Evolutionary conservation across 2,113 vertebrate species (phyloP).

Genomic region (Ciconia stormi): DNA sequence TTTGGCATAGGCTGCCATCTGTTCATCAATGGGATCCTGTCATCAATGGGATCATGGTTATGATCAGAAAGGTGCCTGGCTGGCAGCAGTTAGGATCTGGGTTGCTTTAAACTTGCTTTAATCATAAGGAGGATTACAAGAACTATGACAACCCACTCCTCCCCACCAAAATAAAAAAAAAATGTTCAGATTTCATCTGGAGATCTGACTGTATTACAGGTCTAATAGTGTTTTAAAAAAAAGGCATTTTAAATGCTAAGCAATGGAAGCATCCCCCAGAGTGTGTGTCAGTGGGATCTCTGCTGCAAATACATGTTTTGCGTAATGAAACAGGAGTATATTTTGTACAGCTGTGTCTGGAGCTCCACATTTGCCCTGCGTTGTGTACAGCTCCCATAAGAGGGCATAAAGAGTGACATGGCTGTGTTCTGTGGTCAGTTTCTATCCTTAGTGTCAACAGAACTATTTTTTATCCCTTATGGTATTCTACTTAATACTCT

Average conservation of each 20-base stretch:
- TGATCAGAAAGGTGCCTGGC: background rate
- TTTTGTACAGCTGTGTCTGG: background rate
- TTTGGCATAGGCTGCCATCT: background rate
- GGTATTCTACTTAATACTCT: background rate
- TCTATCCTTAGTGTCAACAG: background rate
- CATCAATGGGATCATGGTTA: background rate
- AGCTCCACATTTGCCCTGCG: background rate
- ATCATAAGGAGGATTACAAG: background rate
- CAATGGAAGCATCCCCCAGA: no score
- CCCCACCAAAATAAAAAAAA: background rate
- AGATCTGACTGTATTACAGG: background rate
- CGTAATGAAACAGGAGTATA: background rate
- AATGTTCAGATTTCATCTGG: background rate
- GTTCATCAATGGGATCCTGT: background rate
- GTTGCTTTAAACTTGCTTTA: background rate
- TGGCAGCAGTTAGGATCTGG: background rate
- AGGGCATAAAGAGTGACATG: background rate
- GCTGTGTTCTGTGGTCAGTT: background rate
- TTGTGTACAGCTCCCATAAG: background rate
- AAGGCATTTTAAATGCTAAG: background rate
- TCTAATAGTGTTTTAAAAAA: background rate
- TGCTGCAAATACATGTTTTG: background rate
- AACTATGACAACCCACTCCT: background rate
- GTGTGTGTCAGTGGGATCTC: background rate
- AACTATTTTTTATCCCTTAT: background rate